Percentiles rank a stretch among this genome's conserved stretches.
Conservation (phyloP, 1,140 invertebrate genomes). For the Drosophila kikkawai region DNA sequence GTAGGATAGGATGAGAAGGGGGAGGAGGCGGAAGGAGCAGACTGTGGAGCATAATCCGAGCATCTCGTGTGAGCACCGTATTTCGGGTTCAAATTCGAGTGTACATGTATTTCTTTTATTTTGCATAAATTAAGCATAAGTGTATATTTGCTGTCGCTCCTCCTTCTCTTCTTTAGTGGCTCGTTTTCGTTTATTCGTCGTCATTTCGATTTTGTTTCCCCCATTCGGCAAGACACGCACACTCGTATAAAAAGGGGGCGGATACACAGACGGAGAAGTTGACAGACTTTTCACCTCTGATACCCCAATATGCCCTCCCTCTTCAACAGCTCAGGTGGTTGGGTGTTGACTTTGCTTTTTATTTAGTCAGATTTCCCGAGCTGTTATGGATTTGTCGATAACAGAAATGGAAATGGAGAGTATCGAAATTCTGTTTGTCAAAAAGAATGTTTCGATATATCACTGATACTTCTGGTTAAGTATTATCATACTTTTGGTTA, state of each 20-base stretch:
- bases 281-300: constrained; percentile 46
- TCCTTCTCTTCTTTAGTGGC: constrained; percentile 9
- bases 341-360: constrained; percentile 64
- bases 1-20: neutral
- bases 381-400: constrained; percentile 25
- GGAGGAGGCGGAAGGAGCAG: constrained; percentile 15
- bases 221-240: constrained; percentile 52
- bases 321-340: constrained; percentile 34
- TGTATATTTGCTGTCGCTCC: constrained; percentile 68
- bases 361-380: constrained; percentile 49
- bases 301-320: constrained; percentile 6
- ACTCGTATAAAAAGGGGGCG: constrained; percentile 30
- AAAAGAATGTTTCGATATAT: neutral
- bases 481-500: neutral
- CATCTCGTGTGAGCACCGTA: constrained; percentile 59
- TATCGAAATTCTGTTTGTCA: neutral
- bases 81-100: constrained; percentile 73
- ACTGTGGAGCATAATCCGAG: constrained; percentile 25
- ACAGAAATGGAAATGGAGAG: neutral
- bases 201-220: constrained; percentile 61
- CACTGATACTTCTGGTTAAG: neutral
- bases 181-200: constrained; percentile 49
- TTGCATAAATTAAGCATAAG: constrained; percentile 83
- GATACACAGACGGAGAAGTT: constrained; percentile 36
- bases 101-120: constrained; percentile 80